Base-by-base conservation (phyloP, 2,888 invertebrate species). In the Athalia circularis region DNA sequence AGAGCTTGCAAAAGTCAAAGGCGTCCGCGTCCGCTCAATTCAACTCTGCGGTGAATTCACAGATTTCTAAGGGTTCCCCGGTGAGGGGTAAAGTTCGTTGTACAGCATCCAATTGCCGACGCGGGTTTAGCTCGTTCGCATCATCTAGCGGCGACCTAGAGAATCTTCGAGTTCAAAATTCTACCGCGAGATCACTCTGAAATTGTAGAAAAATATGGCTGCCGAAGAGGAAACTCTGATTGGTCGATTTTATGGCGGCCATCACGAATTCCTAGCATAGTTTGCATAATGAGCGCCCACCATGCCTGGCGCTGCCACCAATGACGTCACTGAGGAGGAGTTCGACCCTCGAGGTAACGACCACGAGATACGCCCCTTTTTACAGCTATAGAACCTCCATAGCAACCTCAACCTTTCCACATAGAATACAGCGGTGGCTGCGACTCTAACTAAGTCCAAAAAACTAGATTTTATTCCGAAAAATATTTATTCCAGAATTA, bases 191-290 rank as follows among this genome's bases (percentile, higher is more conserved):
- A 85, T 75, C 48, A 87, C 80, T 88, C 88, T 85, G 84, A 80
- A 81, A 84, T 80, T 82, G 82, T 81, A 82, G 80, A 83, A 81
- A 79, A 77, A 82, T 77, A 90, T 90, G 89, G 90, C 89, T 83
- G 88, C 86, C 79, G 72, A 4, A 15, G 43, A 54, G 68, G 47
- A 80, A 79, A 79, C 81, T 75, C 81, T 82, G 89, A 92, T 92
- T 92, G 92, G 92, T 84, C 85, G 85, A 84, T 78, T 77, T 70
- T 77, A 13, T 67, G 86, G 90, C 92, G 89, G 92, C 92, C 92
- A 92, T 92, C 89, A 90, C 91, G 90, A 87, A 88, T 88, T 88
- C 90, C 89, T 79, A 59, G 83, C 84, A 86, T 85, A 85, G 84
- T 86, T 85, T 86, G 85, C 86, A 82, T 85, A 88, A 88, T 87